These are phyloP conservation scores for Deilephila porcellus DNA, from an alignment of 2,888 invertebrate genomes.

Conservation along the genomic window DNA sequence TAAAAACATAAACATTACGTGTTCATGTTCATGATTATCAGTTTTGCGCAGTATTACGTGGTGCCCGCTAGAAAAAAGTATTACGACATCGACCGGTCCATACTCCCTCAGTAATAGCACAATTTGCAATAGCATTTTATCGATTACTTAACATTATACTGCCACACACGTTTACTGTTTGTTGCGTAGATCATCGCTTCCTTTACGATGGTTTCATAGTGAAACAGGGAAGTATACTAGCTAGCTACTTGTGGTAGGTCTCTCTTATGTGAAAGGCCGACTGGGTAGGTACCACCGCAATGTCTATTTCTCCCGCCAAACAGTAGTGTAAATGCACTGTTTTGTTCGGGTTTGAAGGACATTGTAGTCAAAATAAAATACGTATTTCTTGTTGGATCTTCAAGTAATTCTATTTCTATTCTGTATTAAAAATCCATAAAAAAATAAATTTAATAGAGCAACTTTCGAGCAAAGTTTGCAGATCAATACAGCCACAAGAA, in stretches of 20 bases:
- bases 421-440: not conserved
- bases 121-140: not conserved
- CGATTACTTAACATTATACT: not conserved
- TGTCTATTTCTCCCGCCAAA: too few relatives aligned
- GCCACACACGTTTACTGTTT: not conserved
- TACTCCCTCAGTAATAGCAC: not conserved
- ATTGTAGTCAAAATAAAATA: too few relatives aligned
- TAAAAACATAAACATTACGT: too few relatives aligned
- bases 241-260: too few relatives aligned
- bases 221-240: too few relatives aligned
- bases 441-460: not conserved
- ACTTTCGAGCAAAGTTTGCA: not conserved
- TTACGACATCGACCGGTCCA: not conserved
- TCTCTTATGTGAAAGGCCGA: too few relatives aligned
- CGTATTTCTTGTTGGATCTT: too few relatives aligned
- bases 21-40: not conserved
- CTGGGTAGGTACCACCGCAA: too few relatives aligned
- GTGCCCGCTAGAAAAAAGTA: not conserved
- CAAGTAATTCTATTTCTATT: too few relatives aligned
- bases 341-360: too few relatives aligned
- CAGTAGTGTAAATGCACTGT: too few relatives aligned
- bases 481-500: not conserved
- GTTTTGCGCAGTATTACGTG: not conserved
- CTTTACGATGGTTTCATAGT: too few relatives aligned
- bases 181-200: not conserved